Evolutionary conservation across 2,888 invertebrate species (phyloP).

Genomic region (Ophion obscuratus): DNA sequence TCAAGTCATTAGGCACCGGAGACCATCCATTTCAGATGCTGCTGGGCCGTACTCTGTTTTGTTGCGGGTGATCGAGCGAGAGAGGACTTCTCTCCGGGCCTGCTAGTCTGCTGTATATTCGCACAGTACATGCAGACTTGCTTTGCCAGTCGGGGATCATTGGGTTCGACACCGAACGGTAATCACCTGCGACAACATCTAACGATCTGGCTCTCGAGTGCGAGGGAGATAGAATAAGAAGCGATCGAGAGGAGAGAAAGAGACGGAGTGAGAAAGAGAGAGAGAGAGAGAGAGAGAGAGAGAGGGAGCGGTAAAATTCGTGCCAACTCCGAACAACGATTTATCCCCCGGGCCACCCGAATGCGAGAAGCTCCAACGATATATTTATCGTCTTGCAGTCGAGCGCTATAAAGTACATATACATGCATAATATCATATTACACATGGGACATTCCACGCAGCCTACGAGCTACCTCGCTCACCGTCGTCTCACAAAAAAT

Average conservation of each 20-base stretch:
- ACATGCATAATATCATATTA: constrained; percentile 12
- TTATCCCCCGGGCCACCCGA: constrained; percentile 62
- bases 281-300: constrained; percentile 24
- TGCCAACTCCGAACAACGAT: constrained; percentile 50
- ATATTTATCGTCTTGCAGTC: constrained; percentile 36
- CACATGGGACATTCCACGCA: neutral
- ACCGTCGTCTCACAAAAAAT: neutral
- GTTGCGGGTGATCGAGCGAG: constrained; percentile 58
- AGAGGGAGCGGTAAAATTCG: constrained; percentile 43
- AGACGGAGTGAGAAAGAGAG: constrained; percentile 19
- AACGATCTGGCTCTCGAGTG: constrained; percentile 55
- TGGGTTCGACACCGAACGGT: constrained; percentile 66
- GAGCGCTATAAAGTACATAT: constrained; percentile 8
- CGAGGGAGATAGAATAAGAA: constrained; percentile 21
- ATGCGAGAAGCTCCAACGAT: constrained; percentile 43
- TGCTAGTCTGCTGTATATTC: constrained; percentile 14
- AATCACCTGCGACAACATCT: constrained; percentile 67
- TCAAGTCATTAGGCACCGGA: constrained; percentile 59
- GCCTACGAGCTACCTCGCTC: neutral
- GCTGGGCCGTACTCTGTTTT: constrained; percentile 42
- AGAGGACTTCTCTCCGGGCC: constrained; percentile 18
- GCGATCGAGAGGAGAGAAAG: constrained; percentile 27
- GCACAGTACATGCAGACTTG: constrained; percentile 27
- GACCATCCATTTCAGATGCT: constrained; percentile 54
- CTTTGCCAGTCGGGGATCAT: constrained; percentile 61